Evolutionary conservation across 2,797 vertebrate species (phyloP).

Genomic region (Vespertilio murinus): DNA sequence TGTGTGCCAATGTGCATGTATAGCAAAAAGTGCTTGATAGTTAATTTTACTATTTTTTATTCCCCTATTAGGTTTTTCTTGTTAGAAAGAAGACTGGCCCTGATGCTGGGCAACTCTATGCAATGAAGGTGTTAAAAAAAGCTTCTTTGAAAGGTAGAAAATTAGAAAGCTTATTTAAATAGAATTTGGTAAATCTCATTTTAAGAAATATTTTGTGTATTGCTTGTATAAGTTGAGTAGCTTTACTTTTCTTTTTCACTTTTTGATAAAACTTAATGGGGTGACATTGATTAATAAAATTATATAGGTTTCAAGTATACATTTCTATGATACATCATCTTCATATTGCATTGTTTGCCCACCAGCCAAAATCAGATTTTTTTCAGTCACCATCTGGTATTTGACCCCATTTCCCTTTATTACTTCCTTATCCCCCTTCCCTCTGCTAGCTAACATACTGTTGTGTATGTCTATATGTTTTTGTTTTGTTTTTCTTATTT

Average conservation of each 20-base stretch:
- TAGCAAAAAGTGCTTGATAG: background rate
- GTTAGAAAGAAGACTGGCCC: conserved; percentile 96
- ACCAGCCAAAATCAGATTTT: background rate
- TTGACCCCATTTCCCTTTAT: background rate
- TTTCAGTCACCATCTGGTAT: background rate
- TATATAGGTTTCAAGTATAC: background rate
- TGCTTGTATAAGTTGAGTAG: background rate
- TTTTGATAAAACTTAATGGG: background rate
- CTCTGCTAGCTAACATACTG: background rate
- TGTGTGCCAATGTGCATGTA: background rate
- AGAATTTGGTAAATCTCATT: conserved; percentile 12
- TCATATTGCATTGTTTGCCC: background rate
- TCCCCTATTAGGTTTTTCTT: conserved; percentile 92
- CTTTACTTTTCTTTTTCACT: background rate
- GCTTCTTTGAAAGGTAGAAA: conserved; percentile 96
- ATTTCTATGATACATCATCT: background rate
- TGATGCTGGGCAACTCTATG: conserved; percentile 97
- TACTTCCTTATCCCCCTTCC: background rate
- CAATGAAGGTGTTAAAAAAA: conserved; percentile 99
- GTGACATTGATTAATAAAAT: background rate
- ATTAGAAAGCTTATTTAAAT: conserved; percentile 59
- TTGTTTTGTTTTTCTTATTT: background rate
- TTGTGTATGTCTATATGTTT: background rate
- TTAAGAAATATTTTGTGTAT: background rate
- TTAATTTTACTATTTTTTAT: conserved; percentile 25